Evolutionary conservation across 2,888 invertebrate species (phyloP).

Genomic region (Lucinisca nassula): DNA sequence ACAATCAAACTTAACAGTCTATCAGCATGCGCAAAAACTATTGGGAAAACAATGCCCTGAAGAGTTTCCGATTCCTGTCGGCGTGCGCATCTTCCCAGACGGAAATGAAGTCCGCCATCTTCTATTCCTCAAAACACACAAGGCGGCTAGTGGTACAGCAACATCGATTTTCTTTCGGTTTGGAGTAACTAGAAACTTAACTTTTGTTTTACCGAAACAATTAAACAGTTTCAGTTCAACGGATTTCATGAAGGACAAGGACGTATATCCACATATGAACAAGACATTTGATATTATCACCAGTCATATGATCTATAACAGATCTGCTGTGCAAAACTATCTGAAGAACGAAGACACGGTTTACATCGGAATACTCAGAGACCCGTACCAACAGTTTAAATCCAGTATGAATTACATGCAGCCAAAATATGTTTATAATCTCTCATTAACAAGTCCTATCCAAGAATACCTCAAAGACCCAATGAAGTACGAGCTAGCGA

Average conservation of each 20-base stretch:
- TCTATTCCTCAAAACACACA: constrained; percentile 75
- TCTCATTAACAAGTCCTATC: constrained; percentile 56
- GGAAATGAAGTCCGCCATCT: constrained; percentile 67
- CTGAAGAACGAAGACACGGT: constrained; percentile 68
- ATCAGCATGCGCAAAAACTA: constrained; percentile 32
- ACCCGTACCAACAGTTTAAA: constrained; percentile 73
- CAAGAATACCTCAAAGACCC: constrained; percentile 69
- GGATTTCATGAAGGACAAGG: constrained; percentile 49
- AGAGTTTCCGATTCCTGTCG: constrained; percentile 42
- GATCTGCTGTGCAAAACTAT: constrained; percentile 56
- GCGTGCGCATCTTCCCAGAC: constrained; percentile 58
- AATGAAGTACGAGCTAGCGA: constrained; percentile 46
- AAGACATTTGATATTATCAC: constrained; percentile 72
- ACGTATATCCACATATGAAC: constrained; percentile 61
- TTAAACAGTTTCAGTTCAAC: constrained; percentile 64
- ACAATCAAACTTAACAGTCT: constrained; percentile 22
- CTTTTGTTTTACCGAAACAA: constrained; percentile 68
- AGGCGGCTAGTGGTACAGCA: constrained; percentile 73
- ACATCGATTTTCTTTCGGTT: constrained; percentile 72
- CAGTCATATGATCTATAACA: constrained; percentile 73
- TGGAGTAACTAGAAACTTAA: constrained; percentile 62
- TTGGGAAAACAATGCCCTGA: constrained; percentile 42
- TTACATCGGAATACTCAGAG: constrained; percentile 73
- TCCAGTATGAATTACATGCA: constrained; percentile 73
- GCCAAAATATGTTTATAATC: constrained; percentile 65